These are phyloP conservation scores for Psettodes erumei DNA, from an alignment of 2,113 vertebrate species.

Conservation along the genomic window DNA sequence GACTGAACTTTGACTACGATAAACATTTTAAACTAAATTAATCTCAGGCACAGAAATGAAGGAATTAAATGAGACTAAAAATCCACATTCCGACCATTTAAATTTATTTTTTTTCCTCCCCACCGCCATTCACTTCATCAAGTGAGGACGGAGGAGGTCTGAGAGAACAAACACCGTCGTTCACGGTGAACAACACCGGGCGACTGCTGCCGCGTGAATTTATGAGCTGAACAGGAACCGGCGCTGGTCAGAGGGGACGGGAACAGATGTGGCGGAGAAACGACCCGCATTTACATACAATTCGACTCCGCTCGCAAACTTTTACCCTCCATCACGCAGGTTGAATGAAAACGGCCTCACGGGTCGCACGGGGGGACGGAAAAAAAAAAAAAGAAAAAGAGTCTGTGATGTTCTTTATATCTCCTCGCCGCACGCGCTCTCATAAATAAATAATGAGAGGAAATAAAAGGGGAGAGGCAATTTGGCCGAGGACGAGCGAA, in stretches of 20 bases:
- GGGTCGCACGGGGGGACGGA: not conserved
- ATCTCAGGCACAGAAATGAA: too few species aligned
- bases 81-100: too few species aligned
- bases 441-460: slow-evolving; percentile 21
- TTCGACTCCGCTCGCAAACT: slow-evolving; percentile 1
- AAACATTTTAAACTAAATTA: too few species aligned
- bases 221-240: not conserved
- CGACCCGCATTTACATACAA: slow-evolving; percentile 28
- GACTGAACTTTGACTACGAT: too few species aligned
- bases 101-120: too few species aligned
- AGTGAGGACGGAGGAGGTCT: too few species aligned
- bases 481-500: slow-evolving; percentile 47
- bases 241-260: not conserved
- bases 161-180: too few species aligned
- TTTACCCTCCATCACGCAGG: slow-evolving; percentile 15
- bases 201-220: not conserved
- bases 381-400: not conserved
- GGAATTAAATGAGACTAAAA: too few species aligned
- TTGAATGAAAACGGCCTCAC: not conserved
- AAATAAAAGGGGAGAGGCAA: not conserved
- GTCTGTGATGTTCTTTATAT: not conserved
- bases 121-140: too few species aligned
- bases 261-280: not conserved
- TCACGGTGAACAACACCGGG: not conserved
- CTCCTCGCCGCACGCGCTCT: slow-evolving; percentile 1